These are phyloP conservation scores for Muntiacus muntjak DNA, from an alignment of 2,113 vertebrate species.

Conservation along the genomic window DNA sequence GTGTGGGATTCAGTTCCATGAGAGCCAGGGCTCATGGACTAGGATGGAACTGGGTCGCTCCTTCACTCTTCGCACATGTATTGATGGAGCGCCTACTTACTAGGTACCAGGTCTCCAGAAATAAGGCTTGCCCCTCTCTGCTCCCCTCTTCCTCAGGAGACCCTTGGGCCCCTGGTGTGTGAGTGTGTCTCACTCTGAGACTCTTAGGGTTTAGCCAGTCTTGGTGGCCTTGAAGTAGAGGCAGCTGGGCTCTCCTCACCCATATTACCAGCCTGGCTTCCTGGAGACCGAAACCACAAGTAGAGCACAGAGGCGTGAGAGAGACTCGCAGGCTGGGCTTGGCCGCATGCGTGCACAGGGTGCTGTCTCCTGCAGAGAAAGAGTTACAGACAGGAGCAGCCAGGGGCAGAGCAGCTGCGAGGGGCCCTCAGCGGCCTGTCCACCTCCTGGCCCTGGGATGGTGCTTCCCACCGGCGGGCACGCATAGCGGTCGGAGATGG, in stretches of 20 bases:
- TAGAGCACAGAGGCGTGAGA: background rate
- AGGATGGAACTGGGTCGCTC: background rate
- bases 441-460: background rate
- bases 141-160: background rate
- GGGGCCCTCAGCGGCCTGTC: background rate
- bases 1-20: background rate
- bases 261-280: conserved; percentile 65
- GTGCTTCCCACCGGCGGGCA: fast-evolving
- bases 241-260: background rate
- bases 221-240: background rate
- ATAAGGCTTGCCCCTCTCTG: background rate
- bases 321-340: background rate
- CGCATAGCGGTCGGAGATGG: background rate
- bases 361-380: background rate
- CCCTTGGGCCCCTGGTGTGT: background rate
- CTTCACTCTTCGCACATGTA: background rate
- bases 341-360: background rate
- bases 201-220: background rate
- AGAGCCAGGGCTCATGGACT: background rate
- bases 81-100: background rate
- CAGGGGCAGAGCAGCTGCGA: fast-evolving
- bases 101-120: background rate
- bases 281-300: conserved; percentile 75
- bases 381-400: background rate
- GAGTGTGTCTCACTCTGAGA: too few species aligned